A percentile compares a stretch with the other conserved stretches of the same genome.
Conservation (phyloP, 2,888 invertebrate species). For the Patella caerulea region DNA sequence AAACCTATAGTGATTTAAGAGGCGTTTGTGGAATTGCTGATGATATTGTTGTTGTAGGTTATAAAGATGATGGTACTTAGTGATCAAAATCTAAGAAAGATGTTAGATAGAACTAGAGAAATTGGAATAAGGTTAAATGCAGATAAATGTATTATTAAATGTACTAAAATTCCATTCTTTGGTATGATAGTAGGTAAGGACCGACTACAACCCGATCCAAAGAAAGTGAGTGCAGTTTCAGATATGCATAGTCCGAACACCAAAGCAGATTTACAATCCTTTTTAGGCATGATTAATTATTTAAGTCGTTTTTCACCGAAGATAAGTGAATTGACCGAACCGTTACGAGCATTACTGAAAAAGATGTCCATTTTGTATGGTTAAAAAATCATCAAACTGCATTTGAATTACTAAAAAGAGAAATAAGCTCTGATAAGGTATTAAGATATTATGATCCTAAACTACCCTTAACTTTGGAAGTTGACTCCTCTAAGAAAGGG, state of each 20-base stretch:
- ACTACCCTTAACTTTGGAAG: conserved; percentile 35
- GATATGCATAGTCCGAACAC: conserved; percentile 28
- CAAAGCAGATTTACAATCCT: conserved; percentile 32
- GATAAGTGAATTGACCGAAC: conserved; percentile 19
- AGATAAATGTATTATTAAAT: conserved; percentile 8
- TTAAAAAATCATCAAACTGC: conserved; percentile 19
- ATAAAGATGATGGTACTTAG: conserved; percentile 4
- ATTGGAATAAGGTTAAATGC: not conserved
- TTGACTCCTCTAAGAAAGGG: conserved; percentile 43
- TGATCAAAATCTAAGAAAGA: conserved; percentile 3
- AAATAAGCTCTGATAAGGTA: not conserved
- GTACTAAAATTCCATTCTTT: conserved; percentile 7
- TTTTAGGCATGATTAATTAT: conserved; percentile 33
- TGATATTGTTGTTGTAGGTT: not conserved
- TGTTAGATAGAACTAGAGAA: conserved; percentile 6
- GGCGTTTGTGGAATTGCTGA: conserved; percentile 6
- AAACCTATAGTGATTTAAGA: not conserved
- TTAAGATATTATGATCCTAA: conserved; percentile 26
- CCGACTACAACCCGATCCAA: not conserved
- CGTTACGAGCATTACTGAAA: conserved; percentile 31
- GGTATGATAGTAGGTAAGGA: conserved; percentile 3
- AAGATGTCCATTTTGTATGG: conserved; percentile 32
- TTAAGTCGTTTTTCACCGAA: conserved; percentile 27
- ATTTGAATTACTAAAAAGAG: conserved; percentile 23
- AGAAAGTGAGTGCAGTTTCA: not conserved